phyloP scores from a whole-genome alignment of 2,797 vertebrate species.

The Heteromormyrus szaboi region DNA sequence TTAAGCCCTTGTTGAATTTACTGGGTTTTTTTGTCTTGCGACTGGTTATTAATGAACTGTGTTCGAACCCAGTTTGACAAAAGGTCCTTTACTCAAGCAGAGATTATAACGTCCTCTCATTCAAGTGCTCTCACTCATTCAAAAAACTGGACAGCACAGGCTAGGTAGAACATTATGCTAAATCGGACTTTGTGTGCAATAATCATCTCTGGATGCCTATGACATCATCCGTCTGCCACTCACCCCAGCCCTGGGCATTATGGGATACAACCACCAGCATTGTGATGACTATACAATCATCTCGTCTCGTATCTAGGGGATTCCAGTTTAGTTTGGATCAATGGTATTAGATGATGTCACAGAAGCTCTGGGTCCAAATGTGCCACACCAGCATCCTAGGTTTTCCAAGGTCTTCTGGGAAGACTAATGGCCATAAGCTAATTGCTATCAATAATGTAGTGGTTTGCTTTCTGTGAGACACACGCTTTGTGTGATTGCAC shows the following conservation, averaged over 20 bases:
- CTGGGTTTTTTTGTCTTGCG: background rate
- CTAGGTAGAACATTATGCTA: background rate
- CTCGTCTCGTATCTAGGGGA: background rate
- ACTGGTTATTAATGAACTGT: background rate
- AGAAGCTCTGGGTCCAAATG: background rate
- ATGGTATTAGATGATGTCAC: background rate
- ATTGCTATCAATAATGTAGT: background rate
- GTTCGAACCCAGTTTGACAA: background rate
- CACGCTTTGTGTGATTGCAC: background rate
- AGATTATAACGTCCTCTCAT: background rate
- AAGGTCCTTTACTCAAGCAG: background rate
- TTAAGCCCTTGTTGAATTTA: background rate
- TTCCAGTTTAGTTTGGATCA: background rate
- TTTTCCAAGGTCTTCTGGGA: background rate
- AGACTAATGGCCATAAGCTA: background rate
- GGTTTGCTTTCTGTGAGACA: background rate
- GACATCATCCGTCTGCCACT: background rate
- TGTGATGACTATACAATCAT: background rate
- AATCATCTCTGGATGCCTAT: background rate
- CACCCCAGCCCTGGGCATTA: background rate
- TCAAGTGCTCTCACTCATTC: background rate
- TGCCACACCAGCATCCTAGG: background rate
- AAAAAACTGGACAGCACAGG: background rate
- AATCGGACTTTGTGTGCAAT: background rate
- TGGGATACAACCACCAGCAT: background rate